Evolutionary conservation across 2,113 vertebrate genomes (phyloP).

Genomic region (Holacanthus passer): DNA sequence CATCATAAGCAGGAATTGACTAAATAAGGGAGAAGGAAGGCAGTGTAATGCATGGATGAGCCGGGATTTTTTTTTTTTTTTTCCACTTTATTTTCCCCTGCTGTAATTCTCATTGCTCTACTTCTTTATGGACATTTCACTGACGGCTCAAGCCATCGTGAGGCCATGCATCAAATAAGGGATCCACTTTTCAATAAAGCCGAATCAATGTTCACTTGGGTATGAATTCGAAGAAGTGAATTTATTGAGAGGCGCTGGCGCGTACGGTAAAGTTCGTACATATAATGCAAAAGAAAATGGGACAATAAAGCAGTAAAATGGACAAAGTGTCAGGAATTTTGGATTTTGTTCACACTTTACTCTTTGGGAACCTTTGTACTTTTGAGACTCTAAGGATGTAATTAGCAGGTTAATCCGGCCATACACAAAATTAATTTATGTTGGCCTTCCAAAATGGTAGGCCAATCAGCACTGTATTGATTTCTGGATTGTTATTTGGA

Average conservation of each 20-base stretch:
- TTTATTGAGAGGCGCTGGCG: constrained; percentile 62
- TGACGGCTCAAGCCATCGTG: constrained; percentile 48
- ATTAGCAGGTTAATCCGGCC: neutral
- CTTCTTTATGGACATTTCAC: constrained; percentile 64
- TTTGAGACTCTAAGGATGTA: neutral
- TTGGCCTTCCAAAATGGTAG: neutral
- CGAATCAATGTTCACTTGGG: constrained; percentile 68
- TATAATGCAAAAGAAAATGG: constrained; percentile 38
- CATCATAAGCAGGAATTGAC: constrained; percentile 58
- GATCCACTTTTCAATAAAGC: constrained; percentile 64
- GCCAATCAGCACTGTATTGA: neutral
- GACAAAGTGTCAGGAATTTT: constrained; percentile 7
- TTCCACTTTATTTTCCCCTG: constrained; percentile 42
- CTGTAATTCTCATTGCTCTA: constrained; percentile 58
- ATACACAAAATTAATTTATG: neutral
- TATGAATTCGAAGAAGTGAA: constrained; percentile 57
- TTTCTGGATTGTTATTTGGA: neutral
- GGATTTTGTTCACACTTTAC: neutral
- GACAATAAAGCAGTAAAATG: constrained; percentile 26
- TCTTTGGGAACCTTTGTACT: neutral
- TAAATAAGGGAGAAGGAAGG: constrained; percentile 53
- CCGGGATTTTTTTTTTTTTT: constrained; percentile 21
- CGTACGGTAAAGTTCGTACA: constrained; percentile 16
- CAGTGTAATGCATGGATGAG: constrained; percentile 40
- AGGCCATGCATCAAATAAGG: constrained; percentile 68